phyloP scores from a whole-genome alignment of 2,888 invertebrate species.

The Sisyra terminalis region DNA sequence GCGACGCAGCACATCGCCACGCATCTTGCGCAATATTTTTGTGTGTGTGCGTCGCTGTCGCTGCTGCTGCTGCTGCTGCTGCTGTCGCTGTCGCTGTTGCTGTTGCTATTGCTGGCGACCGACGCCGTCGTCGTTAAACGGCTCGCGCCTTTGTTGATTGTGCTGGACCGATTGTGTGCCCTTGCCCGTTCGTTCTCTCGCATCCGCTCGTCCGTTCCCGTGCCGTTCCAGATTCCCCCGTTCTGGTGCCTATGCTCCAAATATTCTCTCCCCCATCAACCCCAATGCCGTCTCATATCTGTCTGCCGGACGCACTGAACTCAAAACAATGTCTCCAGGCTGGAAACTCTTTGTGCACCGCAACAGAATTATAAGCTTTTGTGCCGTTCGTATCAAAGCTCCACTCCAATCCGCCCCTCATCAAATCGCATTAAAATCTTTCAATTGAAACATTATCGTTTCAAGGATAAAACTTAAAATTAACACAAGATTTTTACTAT shows the following conservation, averaged over 20 bases:
- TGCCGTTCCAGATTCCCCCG: neutral
- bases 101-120: neutral
- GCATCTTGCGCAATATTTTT: slow-evolving; percentile 4
- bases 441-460: too few species aligned
- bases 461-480: too few species aligned
- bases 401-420: neutral
- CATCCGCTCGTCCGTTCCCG: neutral
- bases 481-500: too few species aligned
- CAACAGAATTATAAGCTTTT: neutral
- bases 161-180: too few species aligned
- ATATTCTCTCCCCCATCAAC: neutral
- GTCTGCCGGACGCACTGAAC: neutral
- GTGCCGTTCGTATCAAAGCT: neutral
- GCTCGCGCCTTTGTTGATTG: too few species aligned
- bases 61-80: neutral
- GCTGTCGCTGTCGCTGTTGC: neutral
- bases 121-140: neutral
- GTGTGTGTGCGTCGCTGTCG: neutral
- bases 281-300: neutral
- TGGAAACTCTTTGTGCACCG: neutral
- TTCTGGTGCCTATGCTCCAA: too few species aligned
- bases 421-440: too few species aligned
- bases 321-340: neutral
- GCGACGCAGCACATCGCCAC: slow-evolving; percentile 1
- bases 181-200: neutral